Conservation (phyloP, 2,888 invertebrate species). For the Apamea epomidion region DNA sequence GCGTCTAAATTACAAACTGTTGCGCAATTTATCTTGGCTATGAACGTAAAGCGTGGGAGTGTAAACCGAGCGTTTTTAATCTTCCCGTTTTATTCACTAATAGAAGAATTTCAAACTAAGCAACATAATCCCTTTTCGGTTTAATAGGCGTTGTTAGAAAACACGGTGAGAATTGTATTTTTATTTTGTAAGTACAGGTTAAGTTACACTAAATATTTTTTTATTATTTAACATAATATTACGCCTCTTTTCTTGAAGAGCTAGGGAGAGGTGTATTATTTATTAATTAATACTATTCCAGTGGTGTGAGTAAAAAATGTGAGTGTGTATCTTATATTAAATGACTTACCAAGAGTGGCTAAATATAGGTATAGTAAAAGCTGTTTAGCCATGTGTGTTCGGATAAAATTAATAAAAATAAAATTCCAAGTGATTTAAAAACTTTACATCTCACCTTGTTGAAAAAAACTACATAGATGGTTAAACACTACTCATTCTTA, state of each 20-base stretch:
- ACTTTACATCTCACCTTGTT: no score
- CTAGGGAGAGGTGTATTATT: neutral
- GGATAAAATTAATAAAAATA: no score
- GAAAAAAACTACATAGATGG: no score
- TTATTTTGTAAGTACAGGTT: neutral
- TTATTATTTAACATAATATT: neutral
- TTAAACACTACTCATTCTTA: no score
- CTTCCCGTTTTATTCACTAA: neutral
- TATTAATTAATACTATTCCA: no score
- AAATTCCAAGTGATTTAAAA: no score
- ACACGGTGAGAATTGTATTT: neutral
- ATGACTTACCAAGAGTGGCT: no score
- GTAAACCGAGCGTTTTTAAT: constrained; percentile 10
- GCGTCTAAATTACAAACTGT: constrained; percentile 31
- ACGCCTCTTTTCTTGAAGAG: neutral
- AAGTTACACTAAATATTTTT: neutral
- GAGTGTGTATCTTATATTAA: no score
- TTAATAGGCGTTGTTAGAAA: neutral
- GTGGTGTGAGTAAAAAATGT: no score
- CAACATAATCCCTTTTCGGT: neutral
- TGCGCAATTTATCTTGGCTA: constrained; percentile 23
- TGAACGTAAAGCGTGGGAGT: neutral
- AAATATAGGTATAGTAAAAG: no score
- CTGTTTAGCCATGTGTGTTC: no score
- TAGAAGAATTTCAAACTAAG: neutral